Base-by-base conservation (phyloP, 2,888 invertebrate species). In the Leptopilina drosophilae region DNA sequence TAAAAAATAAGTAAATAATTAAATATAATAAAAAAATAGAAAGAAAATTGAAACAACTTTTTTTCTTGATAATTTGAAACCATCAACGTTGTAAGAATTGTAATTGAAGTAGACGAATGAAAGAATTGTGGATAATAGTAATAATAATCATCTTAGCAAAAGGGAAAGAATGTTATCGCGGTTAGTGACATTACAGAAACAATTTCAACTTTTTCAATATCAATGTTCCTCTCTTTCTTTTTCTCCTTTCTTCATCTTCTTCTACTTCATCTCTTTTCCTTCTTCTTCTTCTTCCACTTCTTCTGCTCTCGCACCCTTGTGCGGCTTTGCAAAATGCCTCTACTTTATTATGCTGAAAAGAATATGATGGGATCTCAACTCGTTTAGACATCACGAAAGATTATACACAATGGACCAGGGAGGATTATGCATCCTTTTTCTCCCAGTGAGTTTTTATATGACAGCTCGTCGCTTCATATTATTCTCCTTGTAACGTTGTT, bases 161-260 rank as follows among this genome's bases (percentile, higher is more conserved):
- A 49, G 15, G 8, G 20, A 62, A 62, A 62, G 49, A 62, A 12
- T 49, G 67, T 67, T 67, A 67, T 20, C 49, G 46, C 49, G 20
- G 49, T 20, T 62, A 11, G 15, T 5, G 46, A 67, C 14, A 67
- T 67, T 67, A 20, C 20, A 46, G 12, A 67, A 67, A 67, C 49
- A 67, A 67, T 67, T 67, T 67, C 15, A 67, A 67, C 67, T 67
- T 67, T 67, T 67, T 67, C 67, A 67, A 67, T 67, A 67, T 67
- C 42, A 42, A 42, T 66, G 66, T 15, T 46, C 11, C 15, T 66
- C 46, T 8, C 8, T 8, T 42, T 42, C 8, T 65, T n/a, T 8
- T 20, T 20, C 20, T 49, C 49, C 42, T 42, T 42, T 42, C 42
- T 65, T n/a, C n/a, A 5, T 20, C 12, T 49, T 20, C 8, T 65